Evolutionary conservation across 2,113 vertebrate species (phyloP), one percentile per base, ranked within the genome.

Genomic region (Nannobrachium achirus): DNA sequence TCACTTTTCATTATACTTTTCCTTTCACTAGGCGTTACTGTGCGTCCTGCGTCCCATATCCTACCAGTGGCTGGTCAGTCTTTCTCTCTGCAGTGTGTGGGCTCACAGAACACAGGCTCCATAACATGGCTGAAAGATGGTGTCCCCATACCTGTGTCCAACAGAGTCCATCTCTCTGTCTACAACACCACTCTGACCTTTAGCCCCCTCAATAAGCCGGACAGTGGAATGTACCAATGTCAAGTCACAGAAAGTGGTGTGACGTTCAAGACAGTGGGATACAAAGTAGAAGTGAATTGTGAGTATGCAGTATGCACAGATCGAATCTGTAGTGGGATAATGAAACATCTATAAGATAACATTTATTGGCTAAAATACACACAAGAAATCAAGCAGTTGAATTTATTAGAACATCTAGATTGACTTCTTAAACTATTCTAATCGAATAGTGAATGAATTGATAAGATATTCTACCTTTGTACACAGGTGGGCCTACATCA

Each of bases 1-100:
- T n/a, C 25, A 33, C 39, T 25, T 16, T 40, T 68, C 19, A 33
- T 33, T 33, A 3, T 33, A 33, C 3, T 5, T 33, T 3, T 33
- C 6, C 25, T 33, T 33, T 33, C 25, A 4, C 25, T 5, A 33
- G 25, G 6, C 25, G 15, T 71, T 11, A 71, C 66, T 8, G 66
- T 83, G 55, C 39, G 6, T 1, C 63, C 81, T 9, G 14, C 8
- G 6, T 68, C 71, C 11, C 8, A 10, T 7, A 1, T 16, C 18
- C 49, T 10, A 1, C 55, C 81, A 16, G 14, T 58, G 11, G 52
- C 55, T 0, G 69, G 51, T 4, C 7, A 38, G 14, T 1, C 42
- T 9, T 79, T 67, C 73, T 74, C 63, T 15, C 57, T 83, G 57
- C 42, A 64, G 9, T 83, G 81, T 38, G 39, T 19, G 1, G 81